Percentiles rank a stretch among this genome's conserved stretches.
Evolutionary conservation across 2,113 vertebrate species (phyloP).

Genomic region (Camelus dromedarius): DNA sequence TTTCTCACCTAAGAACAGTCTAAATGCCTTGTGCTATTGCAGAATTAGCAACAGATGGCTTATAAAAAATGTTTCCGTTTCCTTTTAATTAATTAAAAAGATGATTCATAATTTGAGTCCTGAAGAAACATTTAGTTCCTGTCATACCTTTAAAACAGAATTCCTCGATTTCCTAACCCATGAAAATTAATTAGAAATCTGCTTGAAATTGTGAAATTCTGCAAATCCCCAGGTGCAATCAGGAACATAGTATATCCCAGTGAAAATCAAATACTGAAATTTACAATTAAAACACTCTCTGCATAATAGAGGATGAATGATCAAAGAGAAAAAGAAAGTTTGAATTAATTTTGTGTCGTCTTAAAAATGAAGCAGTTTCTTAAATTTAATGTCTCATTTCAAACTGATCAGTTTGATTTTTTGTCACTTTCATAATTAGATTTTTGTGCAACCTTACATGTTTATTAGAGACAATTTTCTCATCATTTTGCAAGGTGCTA

Average conservation of each 20-base stretch:
- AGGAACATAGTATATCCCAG: background rate
- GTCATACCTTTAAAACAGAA: background rate
- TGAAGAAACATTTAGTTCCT: background rate
- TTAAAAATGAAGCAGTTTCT: constrained; percentile 3
- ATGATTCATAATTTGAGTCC: background rate
- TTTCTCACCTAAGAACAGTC: background rate
- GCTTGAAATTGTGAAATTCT: constrained; percentile 5
- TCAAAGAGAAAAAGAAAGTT: background rate
- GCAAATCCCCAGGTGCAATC: background rate
- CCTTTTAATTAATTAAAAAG: background rate
- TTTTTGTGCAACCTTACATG: background rate
- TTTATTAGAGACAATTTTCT: background rate
- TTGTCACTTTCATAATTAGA: constrained; percentile 11
- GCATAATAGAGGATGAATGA: background rate
- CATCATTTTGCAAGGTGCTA: background rate
- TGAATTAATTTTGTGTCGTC: background rate
- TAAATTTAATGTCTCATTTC: background rate
- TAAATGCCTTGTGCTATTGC: background rate
- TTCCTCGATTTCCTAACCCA: background rate
- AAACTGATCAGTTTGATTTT: background rate
- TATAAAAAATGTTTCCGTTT: background rate
- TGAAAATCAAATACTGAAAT: constrained; percentile 43
- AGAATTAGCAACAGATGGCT: background rate
- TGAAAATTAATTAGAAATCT: background rate
- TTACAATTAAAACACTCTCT: constrained; percentile 31